These are phyloP conservation scores for Myotis myotis DNA, from an alignment of 2,797 vertebrate species.

Conservation along the genomic window DNA sequence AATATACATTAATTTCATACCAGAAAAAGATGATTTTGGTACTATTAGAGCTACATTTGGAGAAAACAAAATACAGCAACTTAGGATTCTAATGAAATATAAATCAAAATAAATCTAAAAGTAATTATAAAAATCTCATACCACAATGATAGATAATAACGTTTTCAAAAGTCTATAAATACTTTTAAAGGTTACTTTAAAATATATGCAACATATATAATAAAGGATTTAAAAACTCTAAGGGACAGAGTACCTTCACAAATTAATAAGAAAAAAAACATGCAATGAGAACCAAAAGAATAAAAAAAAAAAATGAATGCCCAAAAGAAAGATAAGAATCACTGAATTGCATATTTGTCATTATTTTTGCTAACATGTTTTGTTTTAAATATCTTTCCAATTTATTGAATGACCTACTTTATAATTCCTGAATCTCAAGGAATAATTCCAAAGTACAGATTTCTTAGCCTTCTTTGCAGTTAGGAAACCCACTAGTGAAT, in stretches of 20 bases:
- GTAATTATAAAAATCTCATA: not conserved
- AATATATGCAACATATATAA: not conserved
- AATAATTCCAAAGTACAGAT: not conserved
- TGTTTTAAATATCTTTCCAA: not conserved
- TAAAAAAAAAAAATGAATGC: not conserved
- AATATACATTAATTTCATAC: not conserved
- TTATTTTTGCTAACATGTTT: slow-evolving; percentile 13
- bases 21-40: not conserved
- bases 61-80: not conserved
- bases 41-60: not conserved
- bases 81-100: not conserved
- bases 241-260: not conserved
- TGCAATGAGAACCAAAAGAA: not conserved
- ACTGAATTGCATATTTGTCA: not conserved
- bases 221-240: not conserved
- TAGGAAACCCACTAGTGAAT: not conserved
- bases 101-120: not conserved
- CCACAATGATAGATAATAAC: not conserved
- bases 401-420: not conserved
- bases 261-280: not conserved
- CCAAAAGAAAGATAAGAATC: not conserved
- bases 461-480: not conserved
- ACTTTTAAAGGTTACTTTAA: not conserved
- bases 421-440: not conserved
- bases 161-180: not conserved